Conservation (phyloP, 2,888 invertebrate genomes). For the Drosophila birchii region DNA sequence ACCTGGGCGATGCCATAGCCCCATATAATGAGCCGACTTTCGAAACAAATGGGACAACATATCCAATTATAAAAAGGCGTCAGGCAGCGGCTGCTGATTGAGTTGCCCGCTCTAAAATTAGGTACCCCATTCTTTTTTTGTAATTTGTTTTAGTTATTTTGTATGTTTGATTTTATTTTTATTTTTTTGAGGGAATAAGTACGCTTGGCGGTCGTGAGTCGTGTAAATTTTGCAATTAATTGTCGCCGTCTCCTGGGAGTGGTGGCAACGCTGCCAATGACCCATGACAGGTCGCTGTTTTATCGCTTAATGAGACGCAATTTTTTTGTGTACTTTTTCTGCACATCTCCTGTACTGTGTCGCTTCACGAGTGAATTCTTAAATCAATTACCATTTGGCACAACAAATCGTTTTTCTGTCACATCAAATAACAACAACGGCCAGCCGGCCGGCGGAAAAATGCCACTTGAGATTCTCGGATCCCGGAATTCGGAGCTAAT, state of each 20-base stretch:
- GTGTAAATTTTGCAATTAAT: conserved; percentile 65
- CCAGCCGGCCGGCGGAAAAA: conserved; percentile 20
- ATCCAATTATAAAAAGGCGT: conserved; percentile 74
- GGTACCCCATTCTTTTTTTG: conserved; percentile 11
- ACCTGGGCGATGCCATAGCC: conserved; percentile 1
- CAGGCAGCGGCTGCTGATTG: conserved; percentile 68
- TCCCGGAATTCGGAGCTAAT: conserved; percentile 41
- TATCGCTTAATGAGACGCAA: conserved; percentile 76
- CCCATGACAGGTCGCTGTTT: conserved; percentile 82
- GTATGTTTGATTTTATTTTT: not conserved
- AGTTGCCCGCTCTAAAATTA: conserved; percentile 71
- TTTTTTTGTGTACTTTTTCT: conserved; percentile 21
- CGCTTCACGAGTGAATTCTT: conserved; percentile 80
- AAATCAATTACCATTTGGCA: conserved; percentile 84
- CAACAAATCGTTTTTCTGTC: conserved; percentile 82
- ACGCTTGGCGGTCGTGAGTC: conserved; percentile 9
- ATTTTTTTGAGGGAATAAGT: conserved; percentile 9
- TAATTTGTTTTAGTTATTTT: not conserved
- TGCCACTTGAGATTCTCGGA: conserved; percentile 40
- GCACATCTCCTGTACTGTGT: not conserved
- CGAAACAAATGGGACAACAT: conserved; percentile 42
- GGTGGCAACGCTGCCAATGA: conserved; percentile 73
- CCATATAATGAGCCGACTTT: conserved; percentile 28
- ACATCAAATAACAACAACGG: conserved; percentile 48
- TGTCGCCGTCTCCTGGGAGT: conserved; percentile 53